Evolutionary conservation across 1,140 invertebrate genomes (phyloP).

Genomic region (Littorina saxatilis): DNA sequence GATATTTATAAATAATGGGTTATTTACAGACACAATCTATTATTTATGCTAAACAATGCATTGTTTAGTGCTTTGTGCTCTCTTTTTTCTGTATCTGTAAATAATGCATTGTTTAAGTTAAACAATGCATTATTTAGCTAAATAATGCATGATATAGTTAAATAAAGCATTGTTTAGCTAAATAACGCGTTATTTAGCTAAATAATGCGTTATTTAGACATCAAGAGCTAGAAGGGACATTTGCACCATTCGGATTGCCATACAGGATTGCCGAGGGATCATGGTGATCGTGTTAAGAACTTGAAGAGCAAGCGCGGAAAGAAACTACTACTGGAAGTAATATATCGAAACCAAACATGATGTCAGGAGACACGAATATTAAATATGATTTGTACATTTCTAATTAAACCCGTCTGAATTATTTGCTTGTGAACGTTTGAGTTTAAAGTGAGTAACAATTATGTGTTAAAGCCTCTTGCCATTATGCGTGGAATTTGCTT

Average conservation of each 20-base stretch:
- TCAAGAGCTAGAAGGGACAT: too few relatives aligned
- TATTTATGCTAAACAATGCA: too few relatives aligned
- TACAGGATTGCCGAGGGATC: not conserved
- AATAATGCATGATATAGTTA: too few relatives aligned
- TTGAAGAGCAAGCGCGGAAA: not conserved
- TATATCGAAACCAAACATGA: not conserved
- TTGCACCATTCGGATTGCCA: too few relatives aligned
- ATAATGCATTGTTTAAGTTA: too few relatives aligned
- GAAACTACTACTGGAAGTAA: not conserved
- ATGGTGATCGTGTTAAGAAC: not conserved
- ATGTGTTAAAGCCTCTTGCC: not conserved
- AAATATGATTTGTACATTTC: not conserved
- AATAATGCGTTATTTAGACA: too few relatives aligned
- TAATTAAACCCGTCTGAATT: not conserved
- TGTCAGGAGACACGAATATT: not conserved
- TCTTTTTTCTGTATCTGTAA: too few relatives aligned
- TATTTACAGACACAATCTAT: not conserved
- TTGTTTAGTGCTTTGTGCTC: too few relatives aligned
- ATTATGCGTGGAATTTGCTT: too few relatives aligned
- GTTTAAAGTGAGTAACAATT: not conserved
- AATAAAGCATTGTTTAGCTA: too few relatives aligned
- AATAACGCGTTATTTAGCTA: too few relatives aligned
- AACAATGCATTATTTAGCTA: too few relatives aligned
- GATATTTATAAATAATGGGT: not conserved
- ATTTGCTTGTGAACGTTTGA: not conserved